Evolutionary conservation across 2,888 invertebrate species (phyloP), one percentile per base, ranked within the genome.

Genomic region (Carterocephalus palaemon): DNA sequence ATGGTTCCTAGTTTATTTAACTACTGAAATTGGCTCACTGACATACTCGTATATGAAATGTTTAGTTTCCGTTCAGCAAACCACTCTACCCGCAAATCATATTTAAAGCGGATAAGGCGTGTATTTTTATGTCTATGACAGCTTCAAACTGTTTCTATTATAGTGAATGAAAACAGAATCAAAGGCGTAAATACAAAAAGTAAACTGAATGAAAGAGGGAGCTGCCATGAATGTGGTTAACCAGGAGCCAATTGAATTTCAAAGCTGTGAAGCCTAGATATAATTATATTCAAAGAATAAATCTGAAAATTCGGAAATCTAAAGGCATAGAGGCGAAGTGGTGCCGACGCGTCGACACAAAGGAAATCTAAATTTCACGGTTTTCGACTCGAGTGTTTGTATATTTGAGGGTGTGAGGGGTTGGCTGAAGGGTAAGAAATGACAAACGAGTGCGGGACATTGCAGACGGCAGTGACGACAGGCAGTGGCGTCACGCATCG

Each of bases 201-300:
- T 55, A 69, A 62, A 59, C 56, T 64, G 66, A 68, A 76, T 67
- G 75, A 74, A 74, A 77, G 70, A 64, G 64, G 67, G 60, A 73
- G 71, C 72, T 81, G 76, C 81, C 81, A 77, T 77, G 76, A 76
- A 80, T 82, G 82, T 83, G n/a, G 79, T 80, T 83, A 78, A 80
- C 79, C 72, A 65, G 62, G 67, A 77, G 74, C 81, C 85, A 85
- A 85, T 85, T 86, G 86, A 84, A 85, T 85, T 85, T 85, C 86
- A 85, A 85, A 84, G 84, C 81, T 78, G 75, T 75, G 79, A 80
- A 76, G 66, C 80, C 71, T 76, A 75, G 75, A 85, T 85, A 83
- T 71, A 84, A 86, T 82, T 85, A 80, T 86, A 86, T 86, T 85
- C 86, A 83, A 84, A 84, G 85, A 86, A 86, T 84, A 86, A 85